These are phyloP conservation scores for Meriones psammophilus DNA, from an alignment of 2,797 vertebrate genomes.

Conservation along the genomic window DNA sequence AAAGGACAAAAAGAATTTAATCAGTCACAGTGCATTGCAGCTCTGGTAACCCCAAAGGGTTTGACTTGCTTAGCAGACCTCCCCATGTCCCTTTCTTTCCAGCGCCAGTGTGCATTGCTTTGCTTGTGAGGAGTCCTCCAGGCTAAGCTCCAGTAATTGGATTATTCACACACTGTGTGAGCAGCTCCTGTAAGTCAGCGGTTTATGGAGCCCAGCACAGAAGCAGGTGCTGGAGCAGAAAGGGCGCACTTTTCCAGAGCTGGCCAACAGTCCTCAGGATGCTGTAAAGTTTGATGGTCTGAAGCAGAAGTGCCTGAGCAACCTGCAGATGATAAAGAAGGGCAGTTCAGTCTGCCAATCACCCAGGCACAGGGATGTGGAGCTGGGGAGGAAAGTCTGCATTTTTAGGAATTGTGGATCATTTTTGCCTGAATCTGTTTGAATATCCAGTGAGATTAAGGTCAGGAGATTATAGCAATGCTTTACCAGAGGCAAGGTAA, in stretches of 20 bases:
- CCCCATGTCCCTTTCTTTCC: constrained; percentile 43
- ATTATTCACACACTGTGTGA: constrained; percentile 64
- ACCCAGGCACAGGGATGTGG: neutral
- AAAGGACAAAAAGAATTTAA: constrained; percentile 86
- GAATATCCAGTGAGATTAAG: constrained; percentile 53
- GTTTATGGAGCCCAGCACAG: constrained; percentile 62
- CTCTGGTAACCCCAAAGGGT: constrained; percentile 75
- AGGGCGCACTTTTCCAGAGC: neutral
- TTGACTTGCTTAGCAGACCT: constrained; percentile 35
- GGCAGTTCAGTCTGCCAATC: neutral
- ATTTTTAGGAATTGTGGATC: neutral
- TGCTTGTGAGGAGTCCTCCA: constrained; percentile 66
- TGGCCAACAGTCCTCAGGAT: neutral
- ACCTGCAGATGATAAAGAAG: constrained; percentile 24
- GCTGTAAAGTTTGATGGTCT: constrained; percentile 57
- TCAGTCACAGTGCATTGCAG: constrained; percentile 71
- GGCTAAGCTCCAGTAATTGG: constrained; percentile 77
- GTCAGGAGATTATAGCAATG: constrained; percentile 63
- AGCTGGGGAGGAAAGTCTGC: neutral
- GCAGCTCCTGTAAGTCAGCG: constrained; percentile 1
- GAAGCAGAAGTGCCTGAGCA: neutral
- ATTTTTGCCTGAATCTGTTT: constrained; percentile 4
- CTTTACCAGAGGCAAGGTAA: constrained; percentile 7
- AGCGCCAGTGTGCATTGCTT: constrained; percentile 12
- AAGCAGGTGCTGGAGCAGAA: constrained; percentile 64